These are phyloP conservation scores for Aspidoscelis tigris DNA, from an alignment of 2,113 vertebrate genomes.

Conservation along the genomic window DNA sequence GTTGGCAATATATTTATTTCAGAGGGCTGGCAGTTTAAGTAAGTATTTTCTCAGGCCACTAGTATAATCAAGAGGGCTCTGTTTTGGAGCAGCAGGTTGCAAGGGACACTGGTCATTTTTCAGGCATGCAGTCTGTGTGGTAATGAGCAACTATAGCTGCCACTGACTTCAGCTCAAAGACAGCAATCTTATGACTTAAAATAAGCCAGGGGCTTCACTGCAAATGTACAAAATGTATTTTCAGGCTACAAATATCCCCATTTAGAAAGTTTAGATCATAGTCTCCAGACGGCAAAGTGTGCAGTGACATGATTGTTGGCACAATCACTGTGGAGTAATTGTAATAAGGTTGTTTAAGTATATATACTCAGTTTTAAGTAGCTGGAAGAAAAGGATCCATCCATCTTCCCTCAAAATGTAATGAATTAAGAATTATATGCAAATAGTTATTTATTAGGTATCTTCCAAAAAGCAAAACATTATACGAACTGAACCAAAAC, in stretches of 20 bases:
- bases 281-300: neutral
- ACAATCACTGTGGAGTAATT: neutral
- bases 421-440: neutral
- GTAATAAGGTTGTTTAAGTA: neutral
- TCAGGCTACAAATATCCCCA: neutral
- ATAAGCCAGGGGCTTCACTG: constrained; percentile 5
- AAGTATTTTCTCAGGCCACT: neutral
- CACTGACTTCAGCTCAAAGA: neutral
- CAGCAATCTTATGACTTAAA: neutral
- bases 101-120: neutral
- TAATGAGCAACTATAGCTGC: neutral
- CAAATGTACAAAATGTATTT: constrained; percentile 4
- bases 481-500: constrained; percentile 1
- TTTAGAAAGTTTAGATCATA: neutral
- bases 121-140: neutral
- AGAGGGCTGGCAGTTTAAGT: neutral
- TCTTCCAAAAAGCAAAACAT: constrained; percentile 9
- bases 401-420: neutral
- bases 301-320: neutral
- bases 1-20: neutral
- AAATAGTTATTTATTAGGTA: neutral
- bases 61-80: neutral
- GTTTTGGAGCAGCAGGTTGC: neutral
- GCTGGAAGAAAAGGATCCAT: neutral
- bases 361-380: neutral